phyloP scores from a whole-genome alignment of 2,797 vertebrate genomes.

The Lemur catta region DNA sequence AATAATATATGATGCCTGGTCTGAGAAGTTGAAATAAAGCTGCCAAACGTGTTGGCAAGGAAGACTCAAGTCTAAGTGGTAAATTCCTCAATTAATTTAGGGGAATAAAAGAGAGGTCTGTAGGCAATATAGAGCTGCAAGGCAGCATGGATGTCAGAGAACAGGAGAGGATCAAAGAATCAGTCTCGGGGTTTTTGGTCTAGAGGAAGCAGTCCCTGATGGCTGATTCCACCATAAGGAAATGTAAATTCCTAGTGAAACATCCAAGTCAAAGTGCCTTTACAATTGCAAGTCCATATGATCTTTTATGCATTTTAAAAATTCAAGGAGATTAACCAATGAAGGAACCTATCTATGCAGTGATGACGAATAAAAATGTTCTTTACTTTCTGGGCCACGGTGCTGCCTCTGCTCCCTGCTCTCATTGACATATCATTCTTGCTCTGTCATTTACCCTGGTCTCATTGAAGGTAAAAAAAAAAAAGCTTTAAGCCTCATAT shows the following conservation, averaged over 20 bases:
- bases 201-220: neutral
- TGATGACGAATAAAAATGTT: neutral
- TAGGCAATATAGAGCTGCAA: no score
- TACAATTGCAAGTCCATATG: neutral
- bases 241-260: neutral
- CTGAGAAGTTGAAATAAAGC: neutral
- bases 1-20: neutral
- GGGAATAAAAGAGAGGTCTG: neutral
- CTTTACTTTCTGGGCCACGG: neutral
- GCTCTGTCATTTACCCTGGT: neutral
- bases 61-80: neutral
- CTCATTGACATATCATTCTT: conserved; percentile 6
- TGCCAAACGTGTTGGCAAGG: neutral
- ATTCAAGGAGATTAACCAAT: neutral
- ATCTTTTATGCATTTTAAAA: neutral
- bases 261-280: neutral
- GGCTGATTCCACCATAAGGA: neutral
- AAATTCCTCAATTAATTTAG: neutral
- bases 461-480: conserved; percentile 28
- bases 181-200: neutral
- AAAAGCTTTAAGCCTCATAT: neutral
- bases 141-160: neutral
- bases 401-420: neutral
- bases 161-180: neutral
- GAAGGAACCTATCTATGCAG: neutral